A percentile compares a stretch with the other conserved stretches of the same genome.
These are phyloP conservation scores for Enhydra lutris DNA, from an alignment of 2,113 vertebrate species.

Conservation along the genomic window DNA sequence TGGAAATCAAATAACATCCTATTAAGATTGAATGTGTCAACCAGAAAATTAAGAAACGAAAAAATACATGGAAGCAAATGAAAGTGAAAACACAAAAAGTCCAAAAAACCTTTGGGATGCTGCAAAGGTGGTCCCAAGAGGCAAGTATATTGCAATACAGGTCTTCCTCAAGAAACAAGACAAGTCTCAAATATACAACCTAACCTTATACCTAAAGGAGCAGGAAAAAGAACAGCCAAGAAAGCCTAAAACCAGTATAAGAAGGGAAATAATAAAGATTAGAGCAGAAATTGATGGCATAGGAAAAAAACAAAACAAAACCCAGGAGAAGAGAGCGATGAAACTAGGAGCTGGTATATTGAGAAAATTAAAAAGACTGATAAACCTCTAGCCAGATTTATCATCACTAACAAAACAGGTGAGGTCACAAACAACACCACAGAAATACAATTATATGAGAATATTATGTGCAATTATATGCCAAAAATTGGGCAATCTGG, in stretches of 20 bases:
- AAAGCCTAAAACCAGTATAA: no score
- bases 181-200: no score
- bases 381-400: neutral
- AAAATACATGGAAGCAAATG: neutral
- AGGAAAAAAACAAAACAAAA: neutral
- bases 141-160: no score
- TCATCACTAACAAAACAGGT: neutral
- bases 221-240: no score
- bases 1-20: no score
- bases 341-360: neutral
- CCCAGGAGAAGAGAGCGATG: neutral
- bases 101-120: no score
- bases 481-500: neutral
- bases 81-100: neutral
- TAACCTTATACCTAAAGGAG: no score
- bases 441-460: no score
- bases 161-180: no score
- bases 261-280: no score
- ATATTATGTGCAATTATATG: no score
- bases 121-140: no score
- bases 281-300: neutral
- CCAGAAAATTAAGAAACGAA: neutral
- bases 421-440: neutral
- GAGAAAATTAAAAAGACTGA: neutral
- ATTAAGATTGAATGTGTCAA: neutral